A percentile compares a stretch with the other conserved stretches of the same genome.
phyloP scores from a whole-genome alignment of 2,888 invertebrate genomes.

The Cotesia congregata region DNA sequence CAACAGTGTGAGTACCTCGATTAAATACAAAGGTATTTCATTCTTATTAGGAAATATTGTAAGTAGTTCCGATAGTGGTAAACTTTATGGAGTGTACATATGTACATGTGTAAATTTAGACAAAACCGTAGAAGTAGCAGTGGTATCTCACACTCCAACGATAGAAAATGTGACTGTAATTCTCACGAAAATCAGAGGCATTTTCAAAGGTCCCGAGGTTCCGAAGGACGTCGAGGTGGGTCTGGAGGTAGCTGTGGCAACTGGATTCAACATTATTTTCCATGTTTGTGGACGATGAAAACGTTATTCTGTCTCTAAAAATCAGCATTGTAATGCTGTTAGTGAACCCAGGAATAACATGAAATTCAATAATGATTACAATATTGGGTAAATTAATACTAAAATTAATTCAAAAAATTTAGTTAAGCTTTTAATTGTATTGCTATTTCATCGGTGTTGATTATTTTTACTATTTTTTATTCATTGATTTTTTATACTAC shows the following conservation, averaged over 20 bases:
- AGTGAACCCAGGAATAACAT: conserved; percentile 76
- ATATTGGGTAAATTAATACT: conserved; percentile 98
- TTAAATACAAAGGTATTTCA: too few species aligned
- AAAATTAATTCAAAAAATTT: conserved; percentile 88
- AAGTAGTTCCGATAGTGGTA: too few species aligned
- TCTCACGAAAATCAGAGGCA: conserved; percentile 55
- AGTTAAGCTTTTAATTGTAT: conserved; percentile 65
- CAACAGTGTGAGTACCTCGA: too few species aligned
- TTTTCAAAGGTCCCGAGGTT: conserved; percentile 42
- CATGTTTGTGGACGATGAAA: conserved; percentile 62
- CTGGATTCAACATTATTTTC: conserved; percentile 65
- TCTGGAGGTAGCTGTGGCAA: conserved; percentile 64
- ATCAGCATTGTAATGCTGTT: conserved; percentile 63
- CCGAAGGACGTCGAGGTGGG: conserved; percentile 61
- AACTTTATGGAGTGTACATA: too few species aligned
- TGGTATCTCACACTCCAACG: conserved; percentile 64
- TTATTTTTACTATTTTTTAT: conserved; percentile 2
- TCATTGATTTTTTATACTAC: background rate
- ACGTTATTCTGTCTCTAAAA: conserved; percentile 65
- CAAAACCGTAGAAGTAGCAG: conserved; percentile 55
- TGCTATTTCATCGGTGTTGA: background rate
- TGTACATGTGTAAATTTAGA: background rate
- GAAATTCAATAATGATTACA: conserved; percentile 97
- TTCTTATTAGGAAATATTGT: too few species aligned
- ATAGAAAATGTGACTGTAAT: conserved; percentile 59